Conservation (phyloP, 1,140 invertebrate species). For the Aleiodes sp. region DNA sequence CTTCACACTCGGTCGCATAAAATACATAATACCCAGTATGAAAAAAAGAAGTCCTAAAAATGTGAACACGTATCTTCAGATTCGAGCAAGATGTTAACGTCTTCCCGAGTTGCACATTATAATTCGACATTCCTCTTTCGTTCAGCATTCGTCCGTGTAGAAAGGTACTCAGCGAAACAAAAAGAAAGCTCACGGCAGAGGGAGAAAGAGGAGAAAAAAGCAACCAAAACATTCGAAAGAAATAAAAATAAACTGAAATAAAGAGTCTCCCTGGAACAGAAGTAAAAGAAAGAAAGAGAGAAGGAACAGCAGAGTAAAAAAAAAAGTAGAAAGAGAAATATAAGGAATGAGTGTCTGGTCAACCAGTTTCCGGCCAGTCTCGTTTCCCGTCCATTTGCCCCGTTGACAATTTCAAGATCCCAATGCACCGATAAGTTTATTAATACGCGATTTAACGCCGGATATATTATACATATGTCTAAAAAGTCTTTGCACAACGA, state of each 20-base stretch:
- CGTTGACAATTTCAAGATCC: slow-evolving; percentile 44
- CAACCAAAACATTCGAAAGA: neutral
- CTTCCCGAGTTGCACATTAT: slow-evolving; percentile 15
- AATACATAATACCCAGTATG: neutral
- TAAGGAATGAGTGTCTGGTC: slow-evolving; percentile 27
- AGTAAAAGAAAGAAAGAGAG: neutral
- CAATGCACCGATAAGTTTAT: slow-evolving; percentile 37
- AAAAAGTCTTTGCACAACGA: too few species aligned
- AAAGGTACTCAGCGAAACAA: neutral
- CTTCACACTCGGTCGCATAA: slow-evolving; percentile 2
- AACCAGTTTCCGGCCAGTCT: slow-evolving; percentile 37
- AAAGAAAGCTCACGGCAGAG: neutral
- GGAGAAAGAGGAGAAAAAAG: neutral
- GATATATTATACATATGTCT: slow-evolving; percentile 31
- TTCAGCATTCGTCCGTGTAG: neutral
- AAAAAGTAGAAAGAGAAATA: neutral
- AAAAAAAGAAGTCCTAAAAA: neutral
- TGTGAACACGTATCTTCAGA: slow-evolving; percentile 12
- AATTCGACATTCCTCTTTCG: slow-evolving; percentile 14
- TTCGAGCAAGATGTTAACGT: slow-evolving; percentile 36
- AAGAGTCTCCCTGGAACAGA: neutral
- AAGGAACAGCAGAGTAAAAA: neutral
- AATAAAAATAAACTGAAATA: neutral
- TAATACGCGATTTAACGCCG: slow-evolving; percentile 41
- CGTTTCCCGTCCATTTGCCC: slow-evolving; percentile 38